phyloP scores from a whole-genome alignment of 2,113 vertebrate genomes.

The Natator depressus region DNA sequence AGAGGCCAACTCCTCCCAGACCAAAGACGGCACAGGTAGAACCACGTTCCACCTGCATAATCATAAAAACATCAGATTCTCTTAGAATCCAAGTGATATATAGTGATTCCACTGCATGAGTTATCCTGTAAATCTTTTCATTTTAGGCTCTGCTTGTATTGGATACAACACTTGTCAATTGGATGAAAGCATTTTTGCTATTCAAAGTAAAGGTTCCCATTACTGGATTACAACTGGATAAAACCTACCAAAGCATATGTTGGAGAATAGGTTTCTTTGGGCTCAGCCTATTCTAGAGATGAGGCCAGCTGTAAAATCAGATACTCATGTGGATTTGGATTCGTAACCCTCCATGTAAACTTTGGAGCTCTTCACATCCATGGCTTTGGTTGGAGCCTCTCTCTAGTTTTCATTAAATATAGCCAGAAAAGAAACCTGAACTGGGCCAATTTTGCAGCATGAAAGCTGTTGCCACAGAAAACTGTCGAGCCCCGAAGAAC shows the following conservation, averaged over 20 bases:
- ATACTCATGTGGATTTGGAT: background rate
- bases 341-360: background rate
- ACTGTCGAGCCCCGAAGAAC: background rate
- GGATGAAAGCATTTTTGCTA: background rate
- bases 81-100: background rate
- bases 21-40: conserved; percentile 88
- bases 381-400: background rate
- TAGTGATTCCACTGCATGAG: background rate
- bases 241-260: background rate
- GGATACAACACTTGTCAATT: background rate
- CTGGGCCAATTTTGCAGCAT: background rate
- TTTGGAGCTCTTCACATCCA: background rate
- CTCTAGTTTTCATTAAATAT: background rate
- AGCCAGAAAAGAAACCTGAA: background rate
- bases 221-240: background rate
- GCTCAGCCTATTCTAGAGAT: background rate
- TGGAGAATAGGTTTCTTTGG: background rate
- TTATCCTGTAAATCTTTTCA: background rate
- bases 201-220: background rate
- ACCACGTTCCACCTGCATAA: conserved; percentile 82
- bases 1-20: conserved; percentile 86
- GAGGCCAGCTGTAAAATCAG: background rate
- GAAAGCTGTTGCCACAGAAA: background rate
- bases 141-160: background rate
- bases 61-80: background rate